Evolutionary conservation across 2,888 invertebrate genomes (phyloP).

Genomic region (Agrilus mali): DNA sequence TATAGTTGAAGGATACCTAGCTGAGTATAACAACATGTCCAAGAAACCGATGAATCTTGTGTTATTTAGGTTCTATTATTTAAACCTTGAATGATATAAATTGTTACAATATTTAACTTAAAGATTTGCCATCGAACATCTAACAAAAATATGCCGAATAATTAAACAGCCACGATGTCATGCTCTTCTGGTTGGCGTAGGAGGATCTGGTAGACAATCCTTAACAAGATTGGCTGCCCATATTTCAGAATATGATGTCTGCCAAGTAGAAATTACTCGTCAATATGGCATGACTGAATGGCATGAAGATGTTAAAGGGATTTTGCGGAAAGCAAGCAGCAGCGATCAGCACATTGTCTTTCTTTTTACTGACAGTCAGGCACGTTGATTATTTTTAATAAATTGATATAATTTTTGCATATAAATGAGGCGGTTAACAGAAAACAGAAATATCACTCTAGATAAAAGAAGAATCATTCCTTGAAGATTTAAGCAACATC

Average conservation of each 20-base stretch:
- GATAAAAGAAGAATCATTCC: constrained; percentile 85
- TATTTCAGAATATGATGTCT: constrained; percentile 86
- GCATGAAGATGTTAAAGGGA: constrained; percentile 81
- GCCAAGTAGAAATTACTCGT: constrained; percentile 84
- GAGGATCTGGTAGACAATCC: constrained; percentile 88
- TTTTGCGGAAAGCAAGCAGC: constrained; percentile 67
- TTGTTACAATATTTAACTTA: constrained; percentile 7
- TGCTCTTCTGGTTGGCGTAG: constrained; percentile 80
- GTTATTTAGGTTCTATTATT: constrained; percentile 56
- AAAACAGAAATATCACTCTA: constrained; percentile 28
- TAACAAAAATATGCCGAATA: constrained; percentile 81
- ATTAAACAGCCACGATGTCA: constrained; percentile 87
- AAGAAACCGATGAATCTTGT: constrained; percentile 96
- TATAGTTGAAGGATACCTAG: constrained; percentile 78
- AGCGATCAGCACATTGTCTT: constrained; percentile 82
- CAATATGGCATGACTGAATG: constrained; percentile 75
- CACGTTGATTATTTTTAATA: constrained; percentile 20
- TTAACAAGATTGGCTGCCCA: constrained; percentile 82
- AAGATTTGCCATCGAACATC: constrained; percentile 89
- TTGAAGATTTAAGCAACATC: constrained; percentile 88
- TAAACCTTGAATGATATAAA: constrained; percentile 1
- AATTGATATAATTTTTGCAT: background rate
- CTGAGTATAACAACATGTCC: constrained; percentile 88
- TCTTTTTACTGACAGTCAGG: constrained; percentile 83
- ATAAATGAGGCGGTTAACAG: too few species aligned